A percentile compares a stretch with the other conserved stretches of the same genome.
phyloP scores from a whole-genome alignment of 2,113 vertebrate species.

The Microtus richardsoni region DNA sequence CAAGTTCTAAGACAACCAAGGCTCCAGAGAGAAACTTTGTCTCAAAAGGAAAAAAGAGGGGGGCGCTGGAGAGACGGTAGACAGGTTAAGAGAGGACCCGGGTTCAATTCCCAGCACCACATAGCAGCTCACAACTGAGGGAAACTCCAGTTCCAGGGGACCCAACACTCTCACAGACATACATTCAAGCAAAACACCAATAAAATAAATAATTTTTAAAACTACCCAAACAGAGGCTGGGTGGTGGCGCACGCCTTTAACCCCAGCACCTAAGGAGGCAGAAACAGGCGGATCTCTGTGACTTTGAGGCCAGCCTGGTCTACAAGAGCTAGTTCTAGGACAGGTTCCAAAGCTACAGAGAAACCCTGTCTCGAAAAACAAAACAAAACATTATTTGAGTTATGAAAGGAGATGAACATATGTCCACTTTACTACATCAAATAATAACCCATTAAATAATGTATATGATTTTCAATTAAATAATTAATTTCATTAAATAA shows the following conservation, averaged over 20 bases:
- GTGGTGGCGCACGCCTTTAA: no score
- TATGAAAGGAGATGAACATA: not conserved
- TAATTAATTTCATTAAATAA: no score
- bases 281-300: no score
- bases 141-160: not conserved
- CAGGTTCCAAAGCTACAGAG: no score
- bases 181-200: not conserved
- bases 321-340: no score
- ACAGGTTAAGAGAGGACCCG: not conserved
- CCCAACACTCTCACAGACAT: not conserved
- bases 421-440: not conserved
- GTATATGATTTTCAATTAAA: not conserved
- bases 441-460: not conserved
- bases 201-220: not conserved
- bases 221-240: not conserved
- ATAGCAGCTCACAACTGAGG: not conserved
- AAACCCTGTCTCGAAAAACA: no score
- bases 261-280: no score
- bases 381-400: not conserved
- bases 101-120: not conserved
- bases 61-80: not conserved
- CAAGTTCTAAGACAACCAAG: not conserved
- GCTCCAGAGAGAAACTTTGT: not conserved
- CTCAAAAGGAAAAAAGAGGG: not conserved
- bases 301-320: no score